Evolutionary conservation across 1,140 invertebrate genomes (phyloP), one percentile per base, ranked within the genome.

Genomic region (Sesamia nonagrioides): DNA sequence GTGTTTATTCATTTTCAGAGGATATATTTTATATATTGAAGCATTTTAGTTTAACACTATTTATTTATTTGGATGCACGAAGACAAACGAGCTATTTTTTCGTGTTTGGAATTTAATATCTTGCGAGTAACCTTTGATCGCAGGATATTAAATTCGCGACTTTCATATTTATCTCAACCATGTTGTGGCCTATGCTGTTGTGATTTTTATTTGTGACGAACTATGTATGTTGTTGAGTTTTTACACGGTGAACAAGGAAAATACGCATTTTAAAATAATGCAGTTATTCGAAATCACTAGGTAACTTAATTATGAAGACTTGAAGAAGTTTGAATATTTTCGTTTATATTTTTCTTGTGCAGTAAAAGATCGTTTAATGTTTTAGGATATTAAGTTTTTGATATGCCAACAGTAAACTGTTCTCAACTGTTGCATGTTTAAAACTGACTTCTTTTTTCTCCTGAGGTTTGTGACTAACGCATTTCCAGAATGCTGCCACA

Each of bases 81-180:
- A 56, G 9, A 56, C 11, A 37, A 60, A 42, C 21, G 52, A 60
- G 21, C 15, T 63, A 52, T 63, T 78, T 71, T 58, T 35, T 60
- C 35, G 33, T 21, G 66, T 52, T 79, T 6, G 68, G 77, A 79
- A 79, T 79, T 72, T 68, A 72, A 79, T 79, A 73, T 72, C 17
- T 7, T 42, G 13, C 37, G n/a, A 21, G 52, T 71, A 45, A 42
- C 60, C 76, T 78, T 78, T 56, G 13, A 75, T 66, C 50, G 42
- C 37, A 33, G n/a, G 50, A 68, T 77, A 77, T 77, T 66, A 68
- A 50, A 68, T 42, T 61, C 18, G 68, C 3, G 27, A n/a, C 68
- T 56, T 68, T 77, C 61, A 40, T 77, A 68, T 56, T 66, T 76
- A 63, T 63, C 48, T 40, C 18, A 42, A 58, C 15, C 11, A 17